Evolutionary conservation across 2,113 vertebrate species (phyloP).

Genomic region (Elanus axillaris): DNA sequence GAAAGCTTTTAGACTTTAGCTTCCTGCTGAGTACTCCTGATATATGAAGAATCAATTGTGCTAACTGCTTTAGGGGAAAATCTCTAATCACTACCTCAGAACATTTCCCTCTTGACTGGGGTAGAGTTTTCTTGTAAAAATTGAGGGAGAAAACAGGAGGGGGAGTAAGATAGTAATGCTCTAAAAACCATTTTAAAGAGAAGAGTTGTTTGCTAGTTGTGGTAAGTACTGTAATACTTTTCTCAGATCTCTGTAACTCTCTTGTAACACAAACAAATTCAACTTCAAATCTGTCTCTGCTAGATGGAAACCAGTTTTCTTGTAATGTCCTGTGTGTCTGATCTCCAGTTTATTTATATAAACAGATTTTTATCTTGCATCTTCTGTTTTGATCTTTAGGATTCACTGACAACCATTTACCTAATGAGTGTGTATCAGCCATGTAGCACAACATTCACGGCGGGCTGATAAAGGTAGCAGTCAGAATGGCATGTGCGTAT

Average conservation of each 20-base stretch:
- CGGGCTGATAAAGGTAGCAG: background rate
- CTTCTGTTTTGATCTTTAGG: slow-evolving; percentile 52
- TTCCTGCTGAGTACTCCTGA: slow-evolving; percentile 48
- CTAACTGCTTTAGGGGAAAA: slow-evolving; percentile 32
- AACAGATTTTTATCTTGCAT: slow-evolving; percentile 17
- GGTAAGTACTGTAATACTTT: background rate
- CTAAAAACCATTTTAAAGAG: background rate
- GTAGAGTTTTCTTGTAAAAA: slow-evolving; percentile 45
- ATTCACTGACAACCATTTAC: background rate
- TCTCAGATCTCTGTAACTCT: slow-evolving; percentile 20
- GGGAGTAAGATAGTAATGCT: background rate
- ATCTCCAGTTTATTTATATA: slow-evolving; percentile 41
- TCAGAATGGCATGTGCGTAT: background rate
- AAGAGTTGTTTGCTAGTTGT: background rate
- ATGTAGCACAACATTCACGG: background rate
- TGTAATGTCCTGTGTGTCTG: background rate
- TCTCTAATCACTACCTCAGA: slow-evolving; percentile 58
- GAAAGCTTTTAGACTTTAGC: slow-evolving; percentile 58
- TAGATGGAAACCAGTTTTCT: slow-evolving; percentile 11
- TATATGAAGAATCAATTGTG: slow-evolving; percentile 56
- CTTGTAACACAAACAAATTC: slow-evolving; percentile 18
- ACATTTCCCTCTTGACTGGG: slow-evolving; percentile 24
- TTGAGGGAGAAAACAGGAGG: background rate
- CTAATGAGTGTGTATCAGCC: background rate
- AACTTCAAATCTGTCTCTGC: background rate